Evolutionary conservation across 2,797 vertebrate species (phyloP), one percentile per base, ranked within the genome.

Genomic region (Neomorphus geoffroyi): DNA sequence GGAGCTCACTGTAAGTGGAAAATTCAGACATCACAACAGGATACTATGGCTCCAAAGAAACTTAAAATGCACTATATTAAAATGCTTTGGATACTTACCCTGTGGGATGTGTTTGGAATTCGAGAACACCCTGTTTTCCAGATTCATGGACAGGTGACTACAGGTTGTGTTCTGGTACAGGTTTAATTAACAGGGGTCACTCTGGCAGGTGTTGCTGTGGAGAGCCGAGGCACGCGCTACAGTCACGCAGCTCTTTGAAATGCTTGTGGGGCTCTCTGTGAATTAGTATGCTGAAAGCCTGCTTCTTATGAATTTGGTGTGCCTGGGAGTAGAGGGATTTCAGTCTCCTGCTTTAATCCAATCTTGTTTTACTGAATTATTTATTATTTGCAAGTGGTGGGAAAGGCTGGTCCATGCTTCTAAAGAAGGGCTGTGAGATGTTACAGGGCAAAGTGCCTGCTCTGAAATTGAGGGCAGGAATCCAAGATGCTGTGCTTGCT

Each of bases 321-420:
- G 71, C 39, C 67, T 79, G 8, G 18, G 51, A 92, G 12, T 32
- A 62, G 70, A 77, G 67, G 26, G 60, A 74, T 92, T 94, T 93
- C 69, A 48, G 70, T 50, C 37, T 73, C 26, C 65, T 83, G 26
- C 39, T 75, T 88, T 88, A 82, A 79, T 69, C 64, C 43, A 69
- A 4, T 91, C 74, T 84, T 85, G 45, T 72, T 84, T 92, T 93
- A 82, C 75, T 90, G 85, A 97, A 96, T 96, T 91, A 95, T 92
- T 96, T 96, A 96, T 94, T 92, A 75, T 62, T 88, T 89, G 60
- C 80, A 86, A 96, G 73, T 65, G 75, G 78, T 72, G 32, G 74
- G 60, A 94, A 87, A 66, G 67, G 70, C 71, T 70, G 64, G 37
- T 46, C 88, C 5, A 3, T 46, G 21, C 24, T 93, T 91, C 57